Conservation (phyloP, 2,113 vertebrate genomes). For the Pyxicephalus adspersus region DNA sequence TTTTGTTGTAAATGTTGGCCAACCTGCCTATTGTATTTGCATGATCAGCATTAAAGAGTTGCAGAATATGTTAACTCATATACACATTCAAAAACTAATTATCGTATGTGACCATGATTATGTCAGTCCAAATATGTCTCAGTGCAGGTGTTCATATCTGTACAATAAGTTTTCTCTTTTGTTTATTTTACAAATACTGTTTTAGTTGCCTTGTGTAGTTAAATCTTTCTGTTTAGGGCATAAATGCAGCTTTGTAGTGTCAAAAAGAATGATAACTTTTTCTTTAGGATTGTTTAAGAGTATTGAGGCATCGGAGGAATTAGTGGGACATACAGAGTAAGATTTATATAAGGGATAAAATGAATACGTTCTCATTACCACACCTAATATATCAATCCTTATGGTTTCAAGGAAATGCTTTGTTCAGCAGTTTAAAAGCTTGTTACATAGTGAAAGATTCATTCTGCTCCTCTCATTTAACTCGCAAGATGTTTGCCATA, state of each 20-base stretch:
- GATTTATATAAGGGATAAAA: conserved; percentile 15
- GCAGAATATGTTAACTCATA: no score
- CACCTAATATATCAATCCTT: conserved; percentile 14
- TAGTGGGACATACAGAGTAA: conserved; percentile 4
- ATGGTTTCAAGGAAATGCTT: conserved; percentile 12
- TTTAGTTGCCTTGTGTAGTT: neutral
- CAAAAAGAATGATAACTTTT: neutral
- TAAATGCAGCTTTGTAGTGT: neutral
- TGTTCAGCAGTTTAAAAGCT: conserved; percentile 26
- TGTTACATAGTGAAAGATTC: conserved; percentile 31
- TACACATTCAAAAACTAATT: no score
- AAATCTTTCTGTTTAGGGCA: neutral
- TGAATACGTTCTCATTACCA: conserved; percentile 20
- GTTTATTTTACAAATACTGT: neutral
- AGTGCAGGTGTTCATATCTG: no score
- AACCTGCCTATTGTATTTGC: no score
- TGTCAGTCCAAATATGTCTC: no score
- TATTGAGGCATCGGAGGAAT: conserved; percentile 5
- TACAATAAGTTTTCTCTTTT: no score
- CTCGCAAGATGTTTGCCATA: conserved; percentile 15
- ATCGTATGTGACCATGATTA: no score
- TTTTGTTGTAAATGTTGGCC: no score
- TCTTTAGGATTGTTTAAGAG: neutral
- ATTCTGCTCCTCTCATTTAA: conserved; percentile 19
- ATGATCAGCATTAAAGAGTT: no score